Evolutionary conservation across 2,113 vertebrate species (phyloP).

Genomic region (Ornithorhynchus anatinus): DNA sequence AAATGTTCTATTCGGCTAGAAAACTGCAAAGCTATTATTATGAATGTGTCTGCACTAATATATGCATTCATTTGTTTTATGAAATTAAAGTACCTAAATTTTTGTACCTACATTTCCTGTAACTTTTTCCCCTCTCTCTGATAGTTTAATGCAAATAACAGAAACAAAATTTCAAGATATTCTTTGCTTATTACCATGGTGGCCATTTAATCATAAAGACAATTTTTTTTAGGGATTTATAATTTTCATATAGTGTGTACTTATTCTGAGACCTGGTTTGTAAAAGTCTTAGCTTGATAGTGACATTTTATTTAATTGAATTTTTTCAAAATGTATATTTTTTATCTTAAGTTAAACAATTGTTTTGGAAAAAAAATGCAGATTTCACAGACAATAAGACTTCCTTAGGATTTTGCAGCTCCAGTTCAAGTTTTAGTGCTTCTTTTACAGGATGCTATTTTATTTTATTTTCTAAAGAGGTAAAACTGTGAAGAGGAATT

Average conservation of each 20-base stretch:
- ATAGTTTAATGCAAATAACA: background rate
- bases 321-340: background rate
- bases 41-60: background rate
- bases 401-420: too few relatives aligned
- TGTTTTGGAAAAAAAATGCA: too few relatives aligned
- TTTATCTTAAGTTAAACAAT: background rate
- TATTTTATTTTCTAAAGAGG: too few relatives aligned
- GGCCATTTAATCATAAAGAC: conserved; percentile 20
- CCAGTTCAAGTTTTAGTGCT: too few relatives aligned
- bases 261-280: background rate
- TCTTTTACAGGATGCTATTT: too few relatives aligned
- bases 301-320: background rate
- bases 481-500: too few relatives aligned
- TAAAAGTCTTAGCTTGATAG: conserved; percentile 10
- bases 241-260: conserved; percentile 8
- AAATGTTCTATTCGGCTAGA: background rate
- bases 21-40: background rate
- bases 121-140: conserved; percentile 1
- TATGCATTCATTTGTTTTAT: background rate
- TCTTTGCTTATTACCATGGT: background rate
- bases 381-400: too few relatives aligned
- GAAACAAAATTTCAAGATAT: conserved; percentile 17
- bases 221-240: background rate
- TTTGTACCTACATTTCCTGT: background rate
- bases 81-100: conserved; percentile 28